Evolutionary conservation across 2,888 invertebrate genomes (phyloP).

Genomic region (Tetranychus truncatus): DNA sequence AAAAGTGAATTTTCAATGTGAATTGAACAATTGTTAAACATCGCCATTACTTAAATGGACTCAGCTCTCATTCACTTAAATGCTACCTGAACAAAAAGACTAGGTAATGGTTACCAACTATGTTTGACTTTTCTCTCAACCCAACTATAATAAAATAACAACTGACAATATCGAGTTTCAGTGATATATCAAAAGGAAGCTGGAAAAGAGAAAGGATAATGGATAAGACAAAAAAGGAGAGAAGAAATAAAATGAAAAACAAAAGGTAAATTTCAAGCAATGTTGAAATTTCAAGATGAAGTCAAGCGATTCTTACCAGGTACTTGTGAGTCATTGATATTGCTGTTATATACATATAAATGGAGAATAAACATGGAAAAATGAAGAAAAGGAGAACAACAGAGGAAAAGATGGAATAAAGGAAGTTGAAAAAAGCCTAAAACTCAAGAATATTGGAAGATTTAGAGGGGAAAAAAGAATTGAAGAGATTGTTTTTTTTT

Average conservation of each 20-base stretch:
- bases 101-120: not conserved
- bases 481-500: not conserved
- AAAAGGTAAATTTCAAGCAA: not conserved
- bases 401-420: not conserved
- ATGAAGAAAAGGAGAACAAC: not conserved
- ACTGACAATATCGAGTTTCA: not conserved
- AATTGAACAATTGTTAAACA: not conserved
- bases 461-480: not conserved
- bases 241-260: not conserved
- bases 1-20: not conserved
- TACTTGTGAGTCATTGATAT: not conserved
- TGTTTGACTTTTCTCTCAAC: not conserved
- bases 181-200: not conserved
- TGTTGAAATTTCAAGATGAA: not conserved
- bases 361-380: not conserved
- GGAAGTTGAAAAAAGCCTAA: not conserved
- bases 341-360: not conserved
- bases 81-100: not conserved
- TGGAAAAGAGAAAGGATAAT: not conserved
- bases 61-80: not conserved
- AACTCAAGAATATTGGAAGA: not conserved
- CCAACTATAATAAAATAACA: not conserved
- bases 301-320: not conserved
- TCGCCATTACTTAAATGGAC: not conserved
- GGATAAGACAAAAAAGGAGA: not conserved